Evolutionary conservation across 1,140 invertebrate species (phyloP).

Genomic region (Drosophila ananassae): DNA sequence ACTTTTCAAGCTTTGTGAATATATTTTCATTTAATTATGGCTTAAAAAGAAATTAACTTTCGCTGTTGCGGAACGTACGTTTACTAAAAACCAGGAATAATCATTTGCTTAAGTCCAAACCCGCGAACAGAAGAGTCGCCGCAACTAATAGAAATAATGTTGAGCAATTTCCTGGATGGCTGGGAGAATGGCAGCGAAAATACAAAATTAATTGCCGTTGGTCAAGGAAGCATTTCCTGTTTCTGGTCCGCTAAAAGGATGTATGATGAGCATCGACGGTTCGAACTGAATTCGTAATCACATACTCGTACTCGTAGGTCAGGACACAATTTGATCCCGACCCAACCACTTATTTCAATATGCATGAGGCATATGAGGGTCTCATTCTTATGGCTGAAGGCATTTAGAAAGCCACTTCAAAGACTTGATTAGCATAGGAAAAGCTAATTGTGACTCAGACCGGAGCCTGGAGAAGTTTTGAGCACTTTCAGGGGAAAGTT

Average conservation of each 20-base stretch:
- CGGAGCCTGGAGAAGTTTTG: neutral
- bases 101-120: neutral
- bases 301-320: constrained; percentile 16
- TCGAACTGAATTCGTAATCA: constrained; percentile 37
- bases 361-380: constrained; percentile 28
- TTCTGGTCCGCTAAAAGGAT: constrained; percentile 41
- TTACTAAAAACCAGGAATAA: too few species aligned
- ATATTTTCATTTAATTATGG: constrained; percentile 19
- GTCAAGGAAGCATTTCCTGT: constrained; percentile 25
- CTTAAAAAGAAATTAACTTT: neutral
- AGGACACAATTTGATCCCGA: constrained; percentile 22
- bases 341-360: constrained; percentile 20
- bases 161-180: constrained; percentile 29
- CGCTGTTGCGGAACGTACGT: too few species aligned
- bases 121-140: neutral
- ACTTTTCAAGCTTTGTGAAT: too few species aligned
- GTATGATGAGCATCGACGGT: constrained; percentile 3
- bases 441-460: constrained; percentile 20
- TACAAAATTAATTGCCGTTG: constrained; percentile 29
- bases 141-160: constrained; percentile 1
- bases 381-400: constrained; percentile 23
- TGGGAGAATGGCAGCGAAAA: neutral
- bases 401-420: constrained; percentile 42
- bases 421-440: constrained; percentile 31
- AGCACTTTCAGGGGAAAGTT: constrained; percentile 7